Base-by-base conservation (phyloP, 2,888 invertebrate species). In the Eretmocerus hayati region DNA sequence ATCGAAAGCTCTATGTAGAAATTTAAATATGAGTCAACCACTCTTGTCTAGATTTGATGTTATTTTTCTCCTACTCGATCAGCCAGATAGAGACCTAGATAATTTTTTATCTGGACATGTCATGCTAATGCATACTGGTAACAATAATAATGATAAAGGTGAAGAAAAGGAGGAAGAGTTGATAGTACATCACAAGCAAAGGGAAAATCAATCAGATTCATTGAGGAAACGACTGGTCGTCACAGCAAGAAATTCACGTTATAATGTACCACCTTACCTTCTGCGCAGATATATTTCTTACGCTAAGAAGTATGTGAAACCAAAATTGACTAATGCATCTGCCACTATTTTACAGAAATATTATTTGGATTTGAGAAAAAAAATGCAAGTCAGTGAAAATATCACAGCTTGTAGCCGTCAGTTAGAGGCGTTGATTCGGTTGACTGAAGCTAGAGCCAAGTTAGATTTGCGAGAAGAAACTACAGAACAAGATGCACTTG, bases 241-340 rank as follows among this genome's bases (percentile, higher is more conserved):
- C 72, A 74, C 45, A 71, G 40, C 74, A 4, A 79, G 79, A 4
- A 85, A 87, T 63, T 71, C 73, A 0, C 69, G 85, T 26, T 86
- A 91, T 65, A 74, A 81, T 4, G 73, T 96, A 48, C 89, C 94
- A 0, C 76, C 83, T 42, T 78, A 80, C 43, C 71, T 90, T 39
- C 76, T 96, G 4, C 81, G 91, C 52, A 94, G 93, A 74, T 96
- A 93, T 65, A 86, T 96, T 58, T 88, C 87, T 0, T 96, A 94
- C 71, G 90, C 93, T 1, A 81, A 86, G 53, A 84, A 90, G 68
- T 90, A 90, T 71, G 87, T 93, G 0, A 82, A 86, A 56, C 93
- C 95, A 1, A 79, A 79, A 61, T 75, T 95, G 16, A 82, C 82
- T 30, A 67, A 72, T 1, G 84, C 83, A 44, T 93, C 94, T 3